phyloP scores from a whole-genome alignment of 2,888 invertebrate genomes.

The Drosophila helvetica region DNA sequence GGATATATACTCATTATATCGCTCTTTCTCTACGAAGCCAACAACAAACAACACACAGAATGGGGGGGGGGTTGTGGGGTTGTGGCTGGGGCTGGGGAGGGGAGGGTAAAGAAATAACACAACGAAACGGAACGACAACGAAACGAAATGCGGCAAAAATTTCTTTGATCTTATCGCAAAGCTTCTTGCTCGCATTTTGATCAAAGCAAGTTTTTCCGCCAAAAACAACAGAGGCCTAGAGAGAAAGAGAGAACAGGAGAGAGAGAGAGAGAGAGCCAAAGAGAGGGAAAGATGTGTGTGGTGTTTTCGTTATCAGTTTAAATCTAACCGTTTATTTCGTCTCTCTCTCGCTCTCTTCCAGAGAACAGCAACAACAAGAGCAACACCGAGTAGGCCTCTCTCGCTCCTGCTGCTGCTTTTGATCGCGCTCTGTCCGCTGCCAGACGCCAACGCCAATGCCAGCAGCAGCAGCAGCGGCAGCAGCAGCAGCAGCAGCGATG shows the following conservation, averaged over 20 bases:
- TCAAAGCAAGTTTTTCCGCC: conserved; percentile 85
- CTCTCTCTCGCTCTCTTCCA: conserved; percentile 1
- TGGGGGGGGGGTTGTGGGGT: neutral
- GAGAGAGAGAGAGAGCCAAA: conserved; percentile 19
- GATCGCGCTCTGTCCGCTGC: conserved; percentile 48
- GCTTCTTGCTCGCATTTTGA: conserved; percentile 85
- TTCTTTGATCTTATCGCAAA: conserved; percentile 84
- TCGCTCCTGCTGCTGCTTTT: conserved; percentile 45
- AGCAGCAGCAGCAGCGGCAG: conserved; percentile 37
- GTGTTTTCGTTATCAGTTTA: neutral
- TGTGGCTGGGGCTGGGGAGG: neutral
- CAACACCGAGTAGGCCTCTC: conserved; percentile 29
- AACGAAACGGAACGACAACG: conserved; percentile 55
- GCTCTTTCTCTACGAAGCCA: conserved; percentile 26
- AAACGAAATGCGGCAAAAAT: conserved; percentile 82
- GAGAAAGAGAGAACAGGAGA: conserved; percentile 34
- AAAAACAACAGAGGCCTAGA: conserved; percentile 64
- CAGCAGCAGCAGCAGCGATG: conserved; percentile 17
- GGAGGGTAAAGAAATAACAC: conserved; percentile 27
- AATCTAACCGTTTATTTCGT: conserved; percentile 11
- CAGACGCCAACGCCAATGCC: conserved; percentile 40
- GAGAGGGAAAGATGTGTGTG: conserved; percentile 6
- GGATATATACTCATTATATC: neutral
- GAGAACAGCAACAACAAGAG: conserved; percentile 14
- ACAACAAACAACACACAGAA: conserved; percentile 32